Evolutionary conservation across 2,888 invertebrate species (phyloP).

Genomic region (Augochlorella aurata): DNA sequence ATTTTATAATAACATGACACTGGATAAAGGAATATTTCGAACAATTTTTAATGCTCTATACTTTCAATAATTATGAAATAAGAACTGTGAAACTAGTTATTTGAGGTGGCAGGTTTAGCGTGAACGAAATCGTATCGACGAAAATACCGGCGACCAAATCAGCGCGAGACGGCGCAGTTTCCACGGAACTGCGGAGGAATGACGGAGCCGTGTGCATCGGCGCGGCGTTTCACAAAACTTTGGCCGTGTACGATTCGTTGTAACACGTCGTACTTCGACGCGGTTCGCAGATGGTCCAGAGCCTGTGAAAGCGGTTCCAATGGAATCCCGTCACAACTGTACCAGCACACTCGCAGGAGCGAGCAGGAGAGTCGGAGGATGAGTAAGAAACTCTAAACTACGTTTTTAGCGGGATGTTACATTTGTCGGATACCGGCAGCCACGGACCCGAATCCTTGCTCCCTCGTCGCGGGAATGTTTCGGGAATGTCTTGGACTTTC

Average conservation of each 20-base stretch:
- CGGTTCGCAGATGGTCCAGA: constrained; percentile 30
- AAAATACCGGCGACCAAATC: background rate
- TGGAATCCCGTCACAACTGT: constrained; percentile 72
- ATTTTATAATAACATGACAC: too few species aligned
- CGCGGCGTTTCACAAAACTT: constrained; percentile 19
- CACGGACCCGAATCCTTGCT: constrained; percentile 47
- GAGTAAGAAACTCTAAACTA: constrained; percentile 70
- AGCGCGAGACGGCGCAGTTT: too few species aligned
- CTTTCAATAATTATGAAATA: too few species aligned
- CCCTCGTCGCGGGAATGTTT: constrained; percentile 48
- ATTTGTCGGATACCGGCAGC: constrained; percentile 75
- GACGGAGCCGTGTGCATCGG: background rate
- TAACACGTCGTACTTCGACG: constrained; percentile 26
- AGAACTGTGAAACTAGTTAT: too few species aligned
- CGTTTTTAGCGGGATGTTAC: constrained; percentile 74
- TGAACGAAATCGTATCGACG: background rate
- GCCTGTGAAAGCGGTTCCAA: constrained; percentile 30
- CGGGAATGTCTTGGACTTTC: constrained; percentile 53
- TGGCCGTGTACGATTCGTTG: constrained; percentile 11
- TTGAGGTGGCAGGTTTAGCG: too few species aligned
- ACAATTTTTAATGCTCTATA: too few species aligned
- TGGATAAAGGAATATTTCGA: too few species aligned
- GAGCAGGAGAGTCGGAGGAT: constrained; percentile 8
- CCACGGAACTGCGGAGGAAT: background rate
- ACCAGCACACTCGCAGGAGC: constrained; percentile 47